phyloP scores from a whole-genome alignment of 2,797 vertebrate genomes.

The Naso thynnoides region DNA sequence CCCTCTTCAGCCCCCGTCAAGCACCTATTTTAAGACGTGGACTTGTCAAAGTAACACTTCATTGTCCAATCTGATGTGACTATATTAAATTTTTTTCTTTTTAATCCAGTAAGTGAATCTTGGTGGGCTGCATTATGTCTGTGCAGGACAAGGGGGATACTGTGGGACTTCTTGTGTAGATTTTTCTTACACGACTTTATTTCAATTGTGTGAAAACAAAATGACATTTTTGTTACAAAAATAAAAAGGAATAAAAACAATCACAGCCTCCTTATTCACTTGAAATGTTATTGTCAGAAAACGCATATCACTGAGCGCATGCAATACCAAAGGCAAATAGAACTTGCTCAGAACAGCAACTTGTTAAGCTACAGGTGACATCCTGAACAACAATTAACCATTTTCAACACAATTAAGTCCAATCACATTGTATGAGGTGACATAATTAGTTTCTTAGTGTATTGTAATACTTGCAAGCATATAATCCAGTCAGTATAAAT shows the following conservation, averaged over 20 bases:
- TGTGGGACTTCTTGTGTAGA: constrained; percentile 81
- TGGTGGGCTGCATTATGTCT: constrained; percentile 53
- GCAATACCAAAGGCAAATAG: constrained; percentile 65
- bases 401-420: constrained; percentile 25
- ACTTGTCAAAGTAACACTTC: constrained; percentile 60
- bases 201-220: constrained; percentile 85
- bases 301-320: constrained; percentile 63
- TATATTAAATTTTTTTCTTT: constrained; percentile 39
- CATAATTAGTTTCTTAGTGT: constrained; percentile 55
- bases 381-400: constrained; percentile 38
- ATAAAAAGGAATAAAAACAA: constrained; percentile 83
- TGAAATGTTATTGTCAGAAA: constrained; percentile 53
- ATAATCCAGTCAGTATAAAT: constrained; percentile 76
- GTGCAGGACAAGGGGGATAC: constrained; percentile 66
- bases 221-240: constrained; percentile 85
- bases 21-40: constrained; percentile 56
- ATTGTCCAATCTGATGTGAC: constrained; percentile 58
- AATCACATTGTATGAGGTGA: constrained; percentile 40
- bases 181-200: constrained; percentile 88
- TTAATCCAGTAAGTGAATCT: constrained; percentile 50
- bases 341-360: constrained; percentile 32
- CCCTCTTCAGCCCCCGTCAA: constrained; percentile 34
- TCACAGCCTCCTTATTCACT: constrained; percentile 60
- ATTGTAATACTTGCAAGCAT: constrained; percentile 71
- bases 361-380: constrained; percentile 25